Evolutionary conservation across 2,888 invertebrate species (phyloP), one percentile per base, ranked within the genome.

Genomic region (Leistus spinibarbis): DNA sequence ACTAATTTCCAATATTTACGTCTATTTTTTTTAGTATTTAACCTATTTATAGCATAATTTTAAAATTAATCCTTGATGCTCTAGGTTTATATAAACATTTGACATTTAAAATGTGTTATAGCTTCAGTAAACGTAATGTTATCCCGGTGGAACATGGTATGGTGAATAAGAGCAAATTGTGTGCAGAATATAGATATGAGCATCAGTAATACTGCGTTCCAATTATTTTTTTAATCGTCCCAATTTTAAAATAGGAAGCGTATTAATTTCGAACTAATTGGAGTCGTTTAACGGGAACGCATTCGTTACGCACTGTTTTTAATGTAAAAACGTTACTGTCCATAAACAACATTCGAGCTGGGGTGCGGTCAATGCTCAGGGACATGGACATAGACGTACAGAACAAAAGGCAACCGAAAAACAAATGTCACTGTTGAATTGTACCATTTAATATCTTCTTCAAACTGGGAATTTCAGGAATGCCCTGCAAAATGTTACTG

Each of bases 301-400:
- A 70, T 70, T 70, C 22, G 62, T 20, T 70, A 53, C 23, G 17
- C 68, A 5, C 53, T 62, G 27, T 60, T 13, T 60, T 40, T 60
- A 70, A 70, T 70, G 53, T 60, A 70, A 70, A 70, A 62, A 63
- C 40, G 60, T 60, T 24, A 69, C 56, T 60, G 69, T 69, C 27
- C 60, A 69, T 69, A 24, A 68, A 27, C 57, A 24, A 27, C 60
- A 24, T 69, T 69, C 19, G 56, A 57, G 7, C 20, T 17, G 19
- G 40, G 69, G 69, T 27, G 69, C 69, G 27, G 68, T 23, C 68
- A 54, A 56, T 40, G 20, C 13, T 40, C 40, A 40, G 17, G 22
- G 24, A 9, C n/a, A 57, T 27, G 40, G 62, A 19, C 69, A 69
- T 57, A 22, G 62, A 27, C 69, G 69, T 62, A 40, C 20, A 23